These are phyloP conservation scores for Beroe ovata DNA, from an alignment of 37 sponge, comb jelly and placozoan species.

Conservation along the genomic window DNA sequence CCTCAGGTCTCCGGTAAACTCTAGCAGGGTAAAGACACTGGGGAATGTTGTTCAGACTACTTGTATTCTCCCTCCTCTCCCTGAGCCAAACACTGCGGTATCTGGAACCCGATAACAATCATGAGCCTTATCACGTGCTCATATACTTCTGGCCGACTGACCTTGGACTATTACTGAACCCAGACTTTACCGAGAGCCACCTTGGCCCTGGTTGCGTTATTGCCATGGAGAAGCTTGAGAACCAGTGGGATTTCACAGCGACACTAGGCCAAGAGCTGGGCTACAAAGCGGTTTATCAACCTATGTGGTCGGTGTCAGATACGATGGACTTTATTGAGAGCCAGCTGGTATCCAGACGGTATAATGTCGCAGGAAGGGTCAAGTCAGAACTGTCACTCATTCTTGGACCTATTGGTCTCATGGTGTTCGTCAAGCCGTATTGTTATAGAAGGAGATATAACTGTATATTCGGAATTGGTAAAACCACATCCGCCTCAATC, in stretches of 20 bases:
- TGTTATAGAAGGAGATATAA: constrained; percentile 14
- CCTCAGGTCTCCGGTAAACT: too few species aligned
- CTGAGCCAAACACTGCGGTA: background rate
- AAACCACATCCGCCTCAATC: background rate
- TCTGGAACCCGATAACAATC: background rate
- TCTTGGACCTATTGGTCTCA: background rate
- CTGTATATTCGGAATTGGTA: constrained; percentile 43
- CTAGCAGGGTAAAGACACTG: too few species aligned
- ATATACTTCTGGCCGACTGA: background rate
- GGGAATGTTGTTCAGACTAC: background rate
- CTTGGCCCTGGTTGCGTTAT: background rate
- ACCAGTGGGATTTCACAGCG: background rate
- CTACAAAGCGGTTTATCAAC: background rate
- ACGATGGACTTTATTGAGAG: constrained; percentile 23
- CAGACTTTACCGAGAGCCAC: background rate
- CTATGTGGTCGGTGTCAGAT: background rate
- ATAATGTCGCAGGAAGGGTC: background rate
- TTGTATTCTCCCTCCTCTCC: background rate
- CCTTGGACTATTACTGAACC: background rate
- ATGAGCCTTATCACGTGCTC: constrained; percentile 4
- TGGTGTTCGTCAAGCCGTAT: constrained; percentile 43
- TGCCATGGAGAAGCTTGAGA: constrained; percentile 26
- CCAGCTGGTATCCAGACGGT: background rate
- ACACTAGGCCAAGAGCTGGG: background rate
- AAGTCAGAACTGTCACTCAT: constrained; percentile 32